Base-by-base conservation (phyloP, 2,888 invertebrate species). In the Liopterus haemorrhoidalis region DNA sequence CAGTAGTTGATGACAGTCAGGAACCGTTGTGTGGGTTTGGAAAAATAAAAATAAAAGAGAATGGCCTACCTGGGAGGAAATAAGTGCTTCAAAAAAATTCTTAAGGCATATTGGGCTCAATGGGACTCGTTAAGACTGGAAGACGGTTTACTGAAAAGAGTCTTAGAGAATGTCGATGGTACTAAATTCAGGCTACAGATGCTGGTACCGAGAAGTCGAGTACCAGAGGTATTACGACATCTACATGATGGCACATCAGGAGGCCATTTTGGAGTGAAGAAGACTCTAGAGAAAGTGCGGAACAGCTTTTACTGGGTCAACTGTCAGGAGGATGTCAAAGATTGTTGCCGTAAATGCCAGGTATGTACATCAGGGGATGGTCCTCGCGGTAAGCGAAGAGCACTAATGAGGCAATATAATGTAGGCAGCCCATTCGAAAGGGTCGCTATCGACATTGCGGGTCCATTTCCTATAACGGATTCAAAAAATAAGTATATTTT, bases 241-340 rank as follows among this genome's bases (percentile, higher is more conserved):
- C 35, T 51, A 15, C 56, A 58, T 43, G 46, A 49, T 46, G 54
- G 53, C 18, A 42, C 53, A 2, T 36, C 54, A 1, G 55, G 57
- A 18, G 57, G 55, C 12, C 58, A 60, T 41, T 54, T 58, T n/a
- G 56, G 59, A 5, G 30, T 58, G 1, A 54, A 57, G 15, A 57
- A 56, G 22, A 59, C 57, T 1, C 21, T 56, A 21, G 28, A 46
- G 5, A 54, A 52, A 32, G 45, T 55, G 40, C 44, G 32, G 25
- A 55, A 50, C 50, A 50, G 21, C 5, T 33, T 33, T 11, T 33
- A 16, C 18, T 33, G 16, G 33, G 18, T 33, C 9, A 16, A 33
- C 16, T 33, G 33, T 20, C 16, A 33, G 6, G 33, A 33, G 20
- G 54, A 57, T 30, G 51, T 56, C 1, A 50, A 53, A 31, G 28